phyloP scores from a whole-genome alignment of 2,888 invertebrate genomes.

The Idaea dimidiata region DNA sequence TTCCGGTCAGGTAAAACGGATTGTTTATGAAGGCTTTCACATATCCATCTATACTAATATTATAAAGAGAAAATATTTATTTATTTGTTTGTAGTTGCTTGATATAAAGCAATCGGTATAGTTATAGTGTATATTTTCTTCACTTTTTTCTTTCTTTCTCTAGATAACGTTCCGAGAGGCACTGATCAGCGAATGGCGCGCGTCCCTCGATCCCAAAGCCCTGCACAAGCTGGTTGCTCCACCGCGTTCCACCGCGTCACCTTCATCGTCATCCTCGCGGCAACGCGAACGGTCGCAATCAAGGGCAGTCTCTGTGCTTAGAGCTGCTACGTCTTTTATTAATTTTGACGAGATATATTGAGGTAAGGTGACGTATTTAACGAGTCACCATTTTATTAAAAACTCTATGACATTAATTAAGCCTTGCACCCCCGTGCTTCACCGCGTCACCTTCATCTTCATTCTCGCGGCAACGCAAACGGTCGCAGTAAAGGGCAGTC shows the following conservation, averaged over 20 bases:
- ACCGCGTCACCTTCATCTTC: constrained; percentile 56
- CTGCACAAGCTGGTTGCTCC: constrained; percentile 62
- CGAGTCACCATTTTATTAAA: no score
- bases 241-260: constrained; percentile 60
- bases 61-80: no score
- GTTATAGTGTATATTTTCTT: no score
- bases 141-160: constrained; percentile 8
- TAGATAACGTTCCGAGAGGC: constrained; percentile 67
- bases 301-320: constrained; percentile 65
- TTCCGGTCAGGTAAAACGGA: no score
- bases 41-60: no score
- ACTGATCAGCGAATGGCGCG: constrained; percentile 63
- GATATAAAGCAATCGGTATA: no score
- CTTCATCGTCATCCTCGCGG: constrained; percentile 52
- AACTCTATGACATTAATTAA: no score
- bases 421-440: constrained; percentile 65
- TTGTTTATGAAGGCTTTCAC: no score
- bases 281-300: constrained; percentile 61
- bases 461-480: constrained; percentile 52
- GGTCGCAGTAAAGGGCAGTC: constrained; percentile 65
- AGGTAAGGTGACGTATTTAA: constrained; percentile 8
- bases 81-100: no score
- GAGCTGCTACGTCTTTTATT: constrained; percentile 68
- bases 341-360: constrained; percentile 72
- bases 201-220: constrained; percentile 61